Conservation (phyloP, 2,888 invertebrate genomes). For the Galeruca laticollis region DNA sequence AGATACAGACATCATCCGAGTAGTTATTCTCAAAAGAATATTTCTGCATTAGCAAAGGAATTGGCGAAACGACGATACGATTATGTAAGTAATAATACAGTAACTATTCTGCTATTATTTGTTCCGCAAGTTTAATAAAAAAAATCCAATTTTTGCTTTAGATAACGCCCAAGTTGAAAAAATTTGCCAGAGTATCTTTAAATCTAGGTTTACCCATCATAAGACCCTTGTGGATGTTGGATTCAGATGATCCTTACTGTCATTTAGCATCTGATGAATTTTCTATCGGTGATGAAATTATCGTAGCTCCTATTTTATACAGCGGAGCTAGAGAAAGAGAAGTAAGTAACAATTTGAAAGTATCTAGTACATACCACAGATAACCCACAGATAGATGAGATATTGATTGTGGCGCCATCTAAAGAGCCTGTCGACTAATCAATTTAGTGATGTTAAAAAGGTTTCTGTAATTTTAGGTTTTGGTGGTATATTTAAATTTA, state of each 20-base stretch:
- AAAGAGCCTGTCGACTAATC: too few relatives aligned
- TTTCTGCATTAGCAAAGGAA: constrained; percentile 82
- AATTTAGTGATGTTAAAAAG: too few relatives aligned
- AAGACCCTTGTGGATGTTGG: constrained; percentile 91
- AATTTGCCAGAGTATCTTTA: constrained; percentile 82
- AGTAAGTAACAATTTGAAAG: constrained; percentile 67
- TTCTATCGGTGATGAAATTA: constrained; percentile 88
- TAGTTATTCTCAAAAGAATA: constrained; percentile 83
- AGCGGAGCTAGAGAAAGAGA: constrained; percentile 79
- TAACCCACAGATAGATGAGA: too few relatives aligned
- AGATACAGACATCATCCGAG: constrained; percentile 92
- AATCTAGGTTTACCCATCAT: constrained; percentile 87
- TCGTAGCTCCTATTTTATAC: constrained; percentile 88
- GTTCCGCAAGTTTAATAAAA: too few relatives aligned
- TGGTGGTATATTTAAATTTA: too few relatives aligned
- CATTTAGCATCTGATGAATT: constrained; percentile 87
- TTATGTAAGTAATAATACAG: constrained; percentile 66
- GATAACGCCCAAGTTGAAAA: constrained; percentile 82
- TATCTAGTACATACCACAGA: too few relatives aligned
- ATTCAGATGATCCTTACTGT: constrained; percentile 83
- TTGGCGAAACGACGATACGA: constrained; percentile 81
- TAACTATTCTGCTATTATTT: too few relatives aligned
- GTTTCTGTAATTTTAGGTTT: too few relatives aligned
- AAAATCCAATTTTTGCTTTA: constrained; percentile 57
- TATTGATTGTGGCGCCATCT: too few relatives aligned